Conservation (phyloP, 2,113 vertebrate genomes). For the Chinchilla lanigera region DNA sequence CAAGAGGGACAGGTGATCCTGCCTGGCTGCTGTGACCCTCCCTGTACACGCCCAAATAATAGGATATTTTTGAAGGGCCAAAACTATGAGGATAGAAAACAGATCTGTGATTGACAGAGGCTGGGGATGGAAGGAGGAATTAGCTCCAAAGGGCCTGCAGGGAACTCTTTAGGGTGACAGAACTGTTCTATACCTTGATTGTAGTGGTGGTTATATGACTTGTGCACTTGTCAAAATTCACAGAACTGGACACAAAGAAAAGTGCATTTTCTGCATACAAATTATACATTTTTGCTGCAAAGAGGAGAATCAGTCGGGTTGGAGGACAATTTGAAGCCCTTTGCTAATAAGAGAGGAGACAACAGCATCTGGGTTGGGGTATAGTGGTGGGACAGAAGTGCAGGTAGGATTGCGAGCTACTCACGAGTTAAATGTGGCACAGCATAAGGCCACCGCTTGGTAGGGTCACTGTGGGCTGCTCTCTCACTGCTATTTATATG, state of each 20-base stretch:
- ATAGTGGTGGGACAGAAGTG: not conserved
- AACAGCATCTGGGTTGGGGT: no score
- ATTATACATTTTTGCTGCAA: not conserved
- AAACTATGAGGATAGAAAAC: not conserved
- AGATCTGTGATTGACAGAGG: not conserved
- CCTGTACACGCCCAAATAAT: not conserved
- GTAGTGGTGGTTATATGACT: not conserved
- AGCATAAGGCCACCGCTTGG: not conserved
- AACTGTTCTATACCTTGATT: not conserved
- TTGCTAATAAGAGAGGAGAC: not conserved
- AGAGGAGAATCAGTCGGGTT: not conserved
- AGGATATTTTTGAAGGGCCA: slow-evolving; percentile 1
- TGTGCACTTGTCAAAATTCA: slow-evolving; percentile 33
- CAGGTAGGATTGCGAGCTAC: not conserved
- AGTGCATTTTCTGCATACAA: not conserved
- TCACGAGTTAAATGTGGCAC: not conserved
- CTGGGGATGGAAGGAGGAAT: not conserved
- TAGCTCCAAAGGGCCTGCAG: not conserved
- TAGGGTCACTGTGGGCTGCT: not conserved
- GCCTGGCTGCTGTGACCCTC: not conserved
- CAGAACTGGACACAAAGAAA: not conserved
- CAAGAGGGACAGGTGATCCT: not conserved
- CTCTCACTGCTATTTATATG: not conserved
- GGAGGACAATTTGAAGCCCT: not conserved
- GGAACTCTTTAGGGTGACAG: not conserved